A percentile compares a stretch with the other conserved stretches of the same genome.
phyloP scores from a whole-genome alignment of 2,797 vertebrate species.

The Danio choprae region DNA sequence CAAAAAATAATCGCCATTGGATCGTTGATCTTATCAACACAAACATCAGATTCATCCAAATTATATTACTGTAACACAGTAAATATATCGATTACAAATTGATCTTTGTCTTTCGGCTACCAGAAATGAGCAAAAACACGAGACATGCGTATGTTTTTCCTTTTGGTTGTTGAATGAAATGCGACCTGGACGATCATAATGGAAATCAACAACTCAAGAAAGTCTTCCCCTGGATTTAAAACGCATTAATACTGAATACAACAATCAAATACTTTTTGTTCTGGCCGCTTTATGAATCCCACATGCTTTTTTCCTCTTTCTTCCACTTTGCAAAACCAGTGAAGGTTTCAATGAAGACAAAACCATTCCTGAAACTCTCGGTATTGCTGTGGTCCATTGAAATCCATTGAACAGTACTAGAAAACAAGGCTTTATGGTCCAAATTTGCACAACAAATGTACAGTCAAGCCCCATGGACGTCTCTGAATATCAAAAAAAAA shows the following conservation, averaged over 20 bases:
- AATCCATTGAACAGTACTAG: not conserved
- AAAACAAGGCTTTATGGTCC: not conserved
- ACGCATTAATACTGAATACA: conserved; percentile 35
- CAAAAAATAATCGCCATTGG: too few relatives aligned
- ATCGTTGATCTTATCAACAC: too few relatives aligned
- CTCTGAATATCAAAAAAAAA: not conserved
- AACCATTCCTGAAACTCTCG: not conserved
- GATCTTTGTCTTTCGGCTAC: not conserved
- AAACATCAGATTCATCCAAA: too few relatives aligned
- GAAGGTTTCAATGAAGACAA: too few relatives aligned
- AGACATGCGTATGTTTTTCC: not conserved
- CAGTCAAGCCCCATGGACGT: not conserved
- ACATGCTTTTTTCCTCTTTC: not conserved
- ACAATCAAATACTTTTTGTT: conserved; percentile 35
- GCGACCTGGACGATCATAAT: conserved; percentile 14
- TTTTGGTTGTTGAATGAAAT: not conserved
- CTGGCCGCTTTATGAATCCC: not conserved
- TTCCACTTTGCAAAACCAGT: not conserved
- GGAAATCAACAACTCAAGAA: not conserved
- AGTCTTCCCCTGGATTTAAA: conserved; percentile 32
- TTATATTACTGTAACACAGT: too few relatives aligned
- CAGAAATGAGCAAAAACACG: not conserved
- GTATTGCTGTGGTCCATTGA: conserved; percentile 19
- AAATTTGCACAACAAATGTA: not conserved
- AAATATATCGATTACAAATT: too few relatives aligned